These are phyloP conservation scores for Seira musarum DNA, from an alignment of 2,888 invertebrate species.

Conservation along the genomic window DNA sequence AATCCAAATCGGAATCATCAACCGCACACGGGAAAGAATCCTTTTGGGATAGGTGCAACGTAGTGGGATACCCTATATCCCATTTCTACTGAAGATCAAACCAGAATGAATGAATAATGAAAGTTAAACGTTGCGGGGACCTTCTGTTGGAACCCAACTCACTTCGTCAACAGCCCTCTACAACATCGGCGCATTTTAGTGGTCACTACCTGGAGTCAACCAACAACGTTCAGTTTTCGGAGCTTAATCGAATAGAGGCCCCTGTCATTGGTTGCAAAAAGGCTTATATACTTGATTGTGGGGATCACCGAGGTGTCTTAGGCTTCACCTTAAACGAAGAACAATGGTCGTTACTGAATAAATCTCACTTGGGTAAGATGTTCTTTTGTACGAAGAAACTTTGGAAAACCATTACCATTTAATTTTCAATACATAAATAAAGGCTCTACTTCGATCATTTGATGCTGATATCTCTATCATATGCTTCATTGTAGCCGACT, in stretches of 20 bases:
- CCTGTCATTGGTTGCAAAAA: constrained; percentile 34
- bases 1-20: not conserved
- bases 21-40: not conserved
- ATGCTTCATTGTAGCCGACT: constrained; percentile 46
- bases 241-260: constrained; percentile 57
- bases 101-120: constrained; percentile 63
- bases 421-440: no score
- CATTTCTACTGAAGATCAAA: constrained; percentile 29
- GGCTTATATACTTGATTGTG: constrained; percentile 18
- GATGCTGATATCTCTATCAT: no score
- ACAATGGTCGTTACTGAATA: constrained; percentile 66
- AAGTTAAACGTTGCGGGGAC: constrained; percentile 64
- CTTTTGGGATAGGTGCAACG: no score
- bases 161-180: constrained; percentile 56
- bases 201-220: constrained; percentile 31
- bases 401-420: not conserved
- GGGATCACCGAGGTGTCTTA: constrained; percentile 36
- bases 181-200: constrained; percentile 53
- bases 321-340: constrained; percentile 63
- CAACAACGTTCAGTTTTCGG: constrained; percentile 56
- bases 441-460: no score
- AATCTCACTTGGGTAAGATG: constrained; percentile 63
- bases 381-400: not conserved
- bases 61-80: constrained; percentile 46
- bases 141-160: constrained; percentile 63